Conservation (phyloP, 1,140 invertebrate species). For the Riptortus pedestris region DNA sequence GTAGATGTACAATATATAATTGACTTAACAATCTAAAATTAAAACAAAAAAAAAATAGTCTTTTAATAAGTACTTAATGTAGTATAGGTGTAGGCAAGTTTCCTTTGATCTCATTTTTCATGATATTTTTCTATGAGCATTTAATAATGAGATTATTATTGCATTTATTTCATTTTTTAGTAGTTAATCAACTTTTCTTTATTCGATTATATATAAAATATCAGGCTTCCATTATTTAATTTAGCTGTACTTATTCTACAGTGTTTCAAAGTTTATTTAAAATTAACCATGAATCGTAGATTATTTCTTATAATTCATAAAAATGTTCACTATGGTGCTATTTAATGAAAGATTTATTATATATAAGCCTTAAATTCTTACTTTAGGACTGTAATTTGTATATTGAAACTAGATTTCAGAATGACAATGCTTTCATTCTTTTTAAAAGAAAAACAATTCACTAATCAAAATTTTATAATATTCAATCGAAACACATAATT, state of each 20-base stretch:
- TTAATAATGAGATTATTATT: conserved; percentile 11
- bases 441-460: neutral
- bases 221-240: conserved; percentile 1
- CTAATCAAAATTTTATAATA: conserved; percentile 1
- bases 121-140: conserved; percentile 6
- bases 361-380: conserved; percentile 7
- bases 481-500: neutral
- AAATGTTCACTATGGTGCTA: conserved; percentile 11
- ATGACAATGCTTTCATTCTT: neutral
- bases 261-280: neutral
- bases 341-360: neutral
- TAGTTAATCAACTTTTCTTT: neutral
- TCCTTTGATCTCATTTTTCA: conserved; percentile 14
- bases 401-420: neutral
- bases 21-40: neutral
- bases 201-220: neutral
- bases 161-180: neutral
- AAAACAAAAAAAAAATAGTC: too few relatives aligned
- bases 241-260: neutral
- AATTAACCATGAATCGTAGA: neutral
- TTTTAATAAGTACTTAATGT: neutral
- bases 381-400: neutral
- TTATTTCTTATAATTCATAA: neutral
- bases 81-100: neutral
- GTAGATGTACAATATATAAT: neutral